phyloP scores from a whole-genome alignment of 2,797 vertebrate species.

The Premnoplex brunnescens region DNA sequence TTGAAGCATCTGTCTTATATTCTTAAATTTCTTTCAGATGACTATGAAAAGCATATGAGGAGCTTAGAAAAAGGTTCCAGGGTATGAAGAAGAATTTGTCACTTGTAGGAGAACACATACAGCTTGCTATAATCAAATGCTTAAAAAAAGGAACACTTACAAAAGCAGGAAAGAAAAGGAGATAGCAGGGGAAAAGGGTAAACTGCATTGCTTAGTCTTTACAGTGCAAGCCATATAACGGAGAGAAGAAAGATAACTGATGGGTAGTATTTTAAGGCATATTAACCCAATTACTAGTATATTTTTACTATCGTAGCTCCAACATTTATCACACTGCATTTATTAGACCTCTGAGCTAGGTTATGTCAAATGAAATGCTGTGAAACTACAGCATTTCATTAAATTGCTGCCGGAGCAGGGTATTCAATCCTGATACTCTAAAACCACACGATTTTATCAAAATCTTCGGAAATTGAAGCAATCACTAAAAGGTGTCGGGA shows the following conservation, averaged over 20 bases:
- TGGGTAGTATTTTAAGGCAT: constrained; percentile 97
- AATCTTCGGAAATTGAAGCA: constrained; percentile 94
- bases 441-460: constrained; percentile 93
- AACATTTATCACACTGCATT: constrained; percentile 89
- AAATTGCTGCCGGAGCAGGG: constrained; percentile 77
- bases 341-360: constrained; percentile 86
- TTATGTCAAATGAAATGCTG: constrained; percentile 82
- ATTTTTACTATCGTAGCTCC: constrained; percentile 88
- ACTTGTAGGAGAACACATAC: not conserved
- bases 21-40: not conserved
- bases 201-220: constrained; percentile 52
- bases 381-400: constrained; percentile 84
- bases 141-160: not conserved
- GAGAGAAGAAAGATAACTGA: constrained; percentile 87
- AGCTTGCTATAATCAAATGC: not conserved
- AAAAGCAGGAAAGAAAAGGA: constrained; percentile 5
- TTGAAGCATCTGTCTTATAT: not conserved
- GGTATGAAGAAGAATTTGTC: not conserved
- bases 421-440: constrained; percentile 84
- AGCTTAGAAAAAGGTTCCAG: not conserved
- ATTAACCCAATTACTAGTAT: constrained; percentile 99
- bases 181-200: constrained; percentile 14
- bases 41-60: not conserved
- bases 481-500: constrained; percentile 91
- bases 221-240: constrained; percentile 67